These are phyloP conservation scores for Eristalis pertinax DNA, from an alignment of 2,888 invertebrate species.

Conservation along the genomic window DNA sequence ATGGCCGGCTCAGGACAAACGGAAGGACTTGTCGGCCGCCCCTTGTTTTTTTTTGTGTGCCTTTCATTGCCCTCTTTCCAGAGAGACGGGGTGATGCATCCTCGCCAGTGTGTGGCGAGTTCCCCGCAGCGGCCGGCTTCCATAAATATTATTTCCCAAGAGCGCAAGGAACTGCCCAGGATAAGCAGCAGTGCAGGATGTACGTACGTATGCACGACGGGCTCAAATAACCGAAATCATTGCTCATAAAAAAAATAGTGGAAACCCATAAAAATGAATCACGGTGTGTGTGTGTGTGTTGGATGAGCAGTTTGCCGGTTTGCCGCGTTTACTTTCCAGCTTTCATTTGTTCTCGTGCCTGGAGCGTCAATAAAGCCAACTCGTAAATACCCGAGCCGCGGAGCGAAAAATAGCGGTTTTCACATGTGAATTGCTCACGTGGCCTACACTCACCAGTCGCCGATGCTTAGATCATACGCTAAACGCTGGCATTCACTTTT, in stretches of 20 bases:
- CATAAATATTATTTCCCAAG: background rate
- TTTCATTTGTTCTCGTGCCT: background rate
- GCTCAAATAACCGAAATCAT: background rate
- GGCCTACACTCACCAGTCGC: background rate
- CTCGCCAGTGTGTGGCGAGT: background rate
- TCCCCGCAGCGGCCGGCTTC: background rate
- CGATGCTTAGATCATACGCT: background rate
- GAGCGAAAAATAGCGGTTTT: background rate
- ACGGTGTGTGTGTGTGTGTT: background rate
- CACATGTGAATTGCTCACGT: background rate
- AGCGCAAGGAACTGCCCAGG: background rate
- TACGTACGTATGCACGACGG: background rate
- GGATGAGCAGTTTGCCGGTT: background rate
- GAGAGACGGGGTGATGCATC: background rate
- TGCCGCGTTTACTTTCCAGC: background rate
- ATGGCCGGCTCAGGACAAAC: background rate
- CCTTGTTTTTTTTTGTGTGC: background rate
- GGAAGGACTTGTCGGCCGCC: background rate
- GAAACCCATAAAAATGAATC: background rate
- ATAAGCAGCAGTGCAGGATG: background rate
- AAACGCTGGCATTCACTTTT: background rate
- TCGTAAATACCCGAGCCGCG: too few relatives aligned
- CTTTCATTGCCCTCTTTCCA: background rate
- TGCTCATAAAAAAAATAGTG: background rate
- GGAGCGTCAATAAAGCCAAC: too few relatives aligned